A percentile compares a stretch with the other conserved stretches of the same genome.
These are phyloP conservation scores for Drosophila crucigera DNA, from an alignment of 2,888 invertebrate species.

Conservation along the genomic window DNA sequence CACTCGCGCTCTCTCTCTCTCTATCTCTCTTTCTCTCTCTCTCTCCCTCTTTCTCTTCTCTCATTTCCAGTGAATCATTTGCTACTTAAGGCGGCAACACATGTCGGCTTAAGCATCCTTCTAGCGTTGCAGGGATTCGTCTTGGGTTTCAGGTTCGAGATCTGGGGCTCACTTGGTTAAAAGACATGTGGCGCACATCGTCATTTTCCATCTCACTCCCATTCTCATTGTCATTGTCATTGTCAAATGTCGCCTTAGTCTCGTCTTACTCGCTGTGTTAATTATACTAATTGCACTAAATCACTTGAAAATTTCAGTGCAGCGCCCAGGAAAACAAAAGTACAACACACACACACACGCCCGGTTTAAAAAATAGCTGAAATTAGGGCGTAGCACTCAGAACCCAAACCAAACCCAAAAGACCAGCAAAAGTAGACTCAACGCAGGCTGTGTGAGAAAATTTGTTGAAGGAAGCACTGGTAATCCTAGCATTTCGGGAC, in stretches of 20 bases:
- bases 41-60: neutral
- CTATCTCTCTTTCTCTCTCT: neutral
- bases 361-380: conserved; percentile 49
- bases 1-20: neutral
- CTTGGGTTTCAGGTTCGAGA: conserved; percentile 23
- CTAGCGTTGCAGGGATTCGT: conserved; percentile 1
- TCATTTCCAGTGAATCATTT: conserved; percentile 58
- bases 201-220: neutral
- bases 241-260: conserved; percentile 76
- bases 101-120: conserved; percentile 71
- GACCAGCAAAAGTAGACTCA: neutral
- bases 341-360: conserved; percentile 11
- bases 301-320: conserved; percentile 71
- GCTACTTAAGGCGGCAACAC: conserved; percentile 63
- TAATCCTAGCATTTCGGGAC: conserved; percentile 57
- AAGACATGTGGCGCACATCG: conserved; percentile 64
- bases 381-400: conserved; percentile 61
- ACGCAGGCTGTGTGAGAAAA: conserved; percentile 71
- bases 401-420: conserved; percentile 17
- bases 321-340: conserved; percentile 6
- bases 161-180: conserved; percentile 42
- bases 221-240: conserved; percentile 39
- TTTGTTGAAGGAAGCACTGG: conserved; percentile 42
- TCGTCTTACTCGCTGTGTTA: conserved; percentile 76
- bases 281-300: conserved; percentile 81